Base-by-base conservation (phyloP, 2,797 vertebrate species). In the Merluccius polli region DNA sequence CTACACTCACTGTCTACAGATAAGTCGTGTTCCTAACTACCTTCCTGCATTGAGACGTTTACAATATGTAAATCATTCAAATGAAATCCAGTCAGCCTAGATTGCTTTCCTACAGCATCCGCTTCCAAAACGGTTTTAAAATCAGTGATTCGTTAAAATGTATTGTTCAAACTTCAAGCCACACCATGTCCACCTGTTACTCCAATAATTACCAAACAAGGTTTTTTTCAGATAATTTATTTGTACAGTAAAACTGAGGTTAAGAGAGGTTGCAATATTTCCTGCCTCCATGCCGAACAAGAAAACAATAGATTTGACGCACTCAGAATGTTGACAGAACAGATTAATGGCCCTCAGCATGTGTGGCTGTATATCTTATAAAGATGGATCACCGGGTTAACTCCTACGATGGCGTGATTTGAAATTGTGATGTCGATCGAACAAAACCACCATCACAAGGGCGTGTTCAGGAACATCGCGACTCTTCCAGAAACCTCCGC, bases 171-270 rank as follows among this genome's bases (percentile, higher is more conserved):
- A 12, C 13, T 59, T 9, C 8, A 7, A 59, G 8, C 21, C 7
- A n/a, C 12, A 8, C n/a, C 52, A 2, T 41, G 12, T n/a, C 52
- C 52, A 63, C n/a, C 11, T 8, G n/a, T 65, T 12, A 65, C 24
- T 27, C n/a, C 24, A 65, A n/a, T 65, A 65, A 65, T 65, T 2
- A 65, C n/a, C 52, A 63, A 13, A n/a, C 59, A 72, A 76, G 73
- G 52, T 80, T 87, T 78, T 30, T 86, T 87, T 82, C 76, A 88
- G 78, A 93, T 91, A 91, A 92, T 92, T 91, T 93, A 92, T 92
- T 91, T 92, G 80, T 92, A 93, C 89, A 93, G 82, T 92, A 90
- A 90, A 94, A 92, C 87, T 65, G 59, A 88, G 67, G 67, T 69
- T 65, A 65, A 31, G 67, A 69, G 27, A 32, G 27, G 29, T 16